A percentile compares a stretch with the other conserved stretches of the same genome.
Conservation (phyloP, 2,797 vertebrate species). For the Pampus argenteus region DNA sequence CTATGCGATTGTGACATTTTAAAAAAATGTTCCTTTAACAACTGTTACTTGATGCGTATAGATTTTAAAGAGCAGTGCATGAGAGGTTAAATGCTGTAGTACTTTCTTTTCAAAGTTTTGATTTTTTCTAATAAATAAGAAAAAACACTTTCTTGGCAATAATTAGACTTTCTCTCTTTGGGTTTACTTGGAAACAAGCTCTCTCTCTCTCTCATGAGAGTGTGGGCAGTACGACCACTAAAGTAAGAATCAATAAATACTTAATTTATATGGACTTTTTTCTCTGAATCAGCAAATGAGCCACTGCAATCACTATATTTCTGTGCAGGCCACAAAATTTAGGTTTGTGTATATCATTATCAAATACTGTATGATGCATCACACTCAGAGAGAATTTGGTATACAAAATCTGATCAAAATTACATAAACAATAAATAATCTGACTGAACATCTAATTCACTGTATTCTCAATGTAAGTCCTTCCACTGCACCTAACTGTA, state of each 20-base stretch:
- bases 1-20: too few species aligned
- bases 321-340: not conserved
- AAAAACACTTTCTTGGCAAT: not conserved
- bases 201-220: conserved; percentile 8
- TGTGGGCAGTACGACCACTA: conserved; percentile 27
- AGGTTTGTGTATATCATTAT: too few species aligned
- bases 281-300: conserved; percentile 40
- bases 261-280: conserved; percentile 34
- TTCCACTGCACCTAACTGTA: not conserved
- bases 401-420: not conserved
- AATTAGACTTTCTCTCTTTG: too few species aligned
- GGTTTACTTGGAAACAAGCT: too few species aligned
- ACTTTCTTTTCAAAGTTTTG: not conserved
- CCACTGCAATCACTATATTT: conserved; percentile 7
- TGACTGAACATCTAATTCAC: not conserved
- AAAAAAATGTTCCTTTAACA: too few species aligned
- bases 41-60: too few species aligned
- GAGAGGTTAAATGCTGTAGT: not conserved
- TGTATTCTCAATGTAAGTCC: not conserved
- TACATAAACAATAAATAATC: too few species aligned
- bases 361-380: not conserved
- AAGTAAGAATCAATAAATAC: conserved; percentile 37
- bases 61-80: too few species aligned
- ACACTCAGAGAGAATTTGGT: not conserved
- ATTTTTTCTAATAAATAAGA: not conserved